phyloP scores from a whole-genome alignment of 2,113 vertebrate species.

The Pleuronectes platessa region DNA sequence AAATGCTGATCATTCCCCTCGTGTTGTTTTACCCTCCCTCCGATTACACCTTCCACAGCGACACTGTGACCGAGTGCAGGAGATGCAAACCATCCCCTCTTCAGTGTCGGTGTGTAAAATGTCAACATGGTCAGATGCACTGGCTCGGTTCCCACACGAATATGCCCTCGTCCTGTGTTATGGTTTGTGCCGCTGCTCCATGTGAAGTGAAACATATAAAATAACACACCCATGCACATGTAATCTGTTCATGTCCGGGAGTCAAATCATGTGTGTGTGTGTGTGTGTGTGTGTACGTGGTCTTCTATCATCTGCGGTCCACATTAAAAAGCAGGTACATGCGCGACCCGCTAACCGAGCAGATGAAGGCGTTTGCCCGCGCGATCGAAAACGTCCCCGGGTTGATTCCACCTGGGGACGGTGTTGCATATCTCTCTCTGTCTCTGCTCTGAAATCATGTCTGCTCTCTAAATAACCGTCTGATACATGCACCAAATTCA shows the following conservation, averaged over 20 bases:
- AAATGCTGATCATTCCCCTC: slow-evolving; percentile 5
- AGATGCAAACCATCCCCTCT: slow-evolving; percentile 36
- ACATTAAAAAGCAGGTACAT: slow-evolving; percentile 6
- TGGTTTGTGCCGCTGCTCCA: slow-evolving; percentile 47
- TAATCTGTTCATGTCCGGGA: slow-evolving; percentile 68
- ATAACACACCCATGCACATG: slow-evolving; percentile 69
- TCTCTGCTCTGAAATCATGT: neutral
- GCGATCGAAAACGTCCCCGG: neutral
- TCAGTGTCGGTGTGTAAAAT: slow-evolving; percentile 71
- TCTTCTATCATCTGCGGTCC: slow-evolving; percentile 29
- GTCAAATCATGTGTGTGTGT: slow-evolving; percentile 51
- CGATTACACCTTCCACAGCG: slow-evolving; percentile 36
- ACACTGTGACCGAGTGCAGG: slow-evolving; percentile 38
- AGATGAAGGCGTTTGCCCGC: neutral
- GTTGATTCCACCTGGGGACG: neutral
- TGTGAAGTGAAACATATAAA: slow-evolving; percentile 68
- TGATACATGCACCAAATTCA: neutral
- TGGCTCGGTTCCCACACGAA: slow-evolving; percentile 64
- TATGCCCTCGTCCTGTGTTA: slow-evolving; percentile 62
- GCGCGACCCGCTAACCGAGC: neutral
- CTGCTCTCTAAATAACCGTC: neutral
- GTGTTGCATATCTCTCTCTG: neutral
- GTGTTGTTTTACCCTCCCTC: neutral
- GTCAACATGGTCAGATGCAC: slow-evolving; percentile 71
- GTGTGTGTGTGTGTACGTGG: slow-evolving; percentile 1